Percentiles rank a stretch among this genome's conserved stretches.
Conservation (phyloP, 64 coral and sea anemone genomes). For the Dendrophyllia cribrosa region DNA sequence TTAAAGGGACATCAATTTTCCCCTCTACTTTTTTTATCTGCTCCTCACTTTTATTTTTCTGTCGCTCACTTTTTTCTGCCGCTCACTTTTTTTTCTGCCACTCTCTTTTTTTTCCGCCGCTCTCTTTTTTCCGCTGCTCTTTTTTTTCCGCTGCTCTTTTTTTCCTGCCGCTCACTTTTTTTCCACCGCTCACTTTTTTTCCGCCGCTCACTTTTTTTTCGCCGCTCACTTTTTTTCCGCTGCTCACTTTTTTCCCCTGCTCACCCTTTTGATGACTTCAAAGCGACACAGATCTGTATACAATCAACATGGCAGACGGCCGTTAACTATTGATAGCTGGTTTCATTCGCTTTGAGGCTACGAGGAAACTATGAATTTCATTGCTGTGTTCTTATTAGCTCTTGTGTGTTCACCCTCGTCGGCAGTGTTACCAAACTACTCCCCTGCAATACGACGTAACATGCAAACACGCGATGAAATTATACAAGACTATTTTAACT, state of each 20-base stretch:
- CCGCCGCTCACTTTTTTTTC: no score
- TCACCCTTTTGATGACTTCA: not conserved
- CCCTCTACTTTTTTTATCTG: no score
- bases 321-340: no score
- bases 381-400: no score
- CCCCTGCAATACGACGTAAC: no score
- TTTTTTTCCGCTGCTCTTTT: not conserved
- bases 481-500: conserved; percentile 11
- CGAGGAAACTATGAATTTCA: no score
- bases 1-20: no score
- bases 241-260: not conserved
- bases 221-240: no score
- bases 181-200: not conserved
- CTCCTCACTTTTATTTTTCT: not conserved
- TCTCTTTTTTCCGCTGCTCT: no score
- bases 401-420: no score
- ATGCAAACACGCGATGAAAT: not conserved
- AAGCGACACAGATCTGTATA: not conserved
- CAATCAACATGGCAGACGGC: not conserved
- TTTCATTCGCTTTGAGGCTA: no score
- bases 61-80: not conserved
- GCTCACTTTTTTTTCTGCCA: not conserved
- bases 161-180: not conserved
- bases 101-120: not conserved
- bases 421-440: no score